A percentile compares a stretch with the other conserved stretches of the same genome.
phyloP scores from a whole-genome alignment of 2,797 vertebrate genomes.

The Thripadectes ignobilis region DNA sequence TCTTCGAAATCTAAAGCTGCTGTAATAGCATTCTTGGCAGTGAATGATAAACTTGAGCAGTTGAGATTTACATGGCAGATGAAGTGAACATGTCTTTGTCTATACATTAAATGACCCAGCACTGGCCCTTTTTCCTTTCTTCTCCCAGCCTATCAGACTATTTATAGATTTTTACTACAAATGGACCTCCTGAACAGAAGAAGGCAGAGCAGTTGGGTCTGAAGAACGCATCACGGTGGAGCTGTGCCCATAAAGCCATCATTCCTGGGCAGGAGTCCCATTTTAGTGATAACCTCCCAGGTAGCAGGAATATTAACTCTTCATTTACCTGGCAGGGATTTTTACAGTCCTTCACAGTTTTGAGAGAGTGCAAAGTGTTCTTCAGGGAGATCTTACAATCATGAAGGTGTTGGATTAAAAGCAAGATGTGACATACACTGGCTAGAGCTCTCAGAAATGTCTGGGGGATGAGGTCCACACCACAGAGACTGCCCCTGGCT shows the following conservation, averaged over 20 bases:
- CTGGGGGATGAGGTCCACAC: neutral
- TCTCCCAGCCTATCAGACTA: neutral
- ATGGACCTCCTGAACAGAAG: conserved; percentile 6
- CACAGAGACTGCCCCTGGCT: neutral
- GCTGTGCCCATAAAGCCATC: neutral
- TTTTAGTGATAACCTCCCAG: conserved; percentile 2
- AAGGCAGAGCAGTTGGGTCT: neutral
- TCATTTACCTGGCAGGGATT: neutral
- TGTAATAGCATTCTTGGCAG: conserved; percentile 67
- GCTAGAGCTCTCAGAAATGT: neutral
- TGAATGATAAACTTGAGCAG: conserved; percentile 56
- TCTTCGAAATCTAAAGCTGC: conserved; percentile 50
- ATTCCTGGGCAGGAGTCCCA: neutral
- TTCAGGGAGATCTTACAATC: neutral
- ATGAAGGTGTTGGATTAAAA: neutral
- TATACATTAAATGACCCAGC: conserved; percentile 36
- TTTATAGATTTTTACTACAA: conserved; percentile 43
- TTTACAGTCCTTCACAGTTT: neutral
- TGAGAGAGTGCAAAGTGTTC: neutral
- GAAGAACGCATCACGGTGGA: neutral
- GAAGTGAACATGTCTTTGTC: conserved; percentile 6
- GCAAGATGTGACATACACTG: neutral
- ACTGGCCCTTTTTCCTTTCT: neutral
- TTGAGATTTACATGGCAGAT: conserved; percentile 28
- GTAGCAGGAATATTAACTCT: conserved; percentile 28